These are phyloP conservation scores for Armadillidium nasatum DNA, from an alignment of 1,140 invertebrate genomes.

Conservation along the genomic window DNA sequence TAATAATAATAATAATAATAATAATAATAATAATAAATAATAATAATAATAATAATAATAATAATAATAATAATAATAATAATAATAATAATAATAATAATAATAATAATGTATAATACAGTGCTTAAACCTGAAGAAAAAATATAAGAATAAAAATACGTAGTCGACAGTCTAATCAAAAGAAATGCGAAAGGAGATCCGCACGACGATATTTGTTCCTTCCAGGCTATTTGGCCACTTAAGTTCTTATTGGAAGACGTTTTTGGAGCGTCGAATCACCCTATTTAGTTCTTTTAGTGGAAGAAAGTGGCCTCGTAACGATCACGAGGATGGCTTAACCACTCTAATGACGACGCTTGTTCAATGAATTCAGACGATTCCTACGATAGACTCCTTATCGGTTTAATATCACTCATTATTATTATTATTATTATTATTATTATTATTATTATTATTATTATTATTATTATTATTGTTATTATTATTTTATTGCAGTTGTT, in stretches of 20 bases:
- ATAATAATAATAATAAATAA: too few relatives aligned
- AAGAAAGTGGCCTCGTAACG: neutral
- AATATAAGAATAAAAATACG: too few relatives aligned
- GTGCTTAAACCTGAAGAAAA: too few relatives aligned
- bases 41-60: too few relatives aligned
- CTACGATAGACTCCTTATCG: neutral
- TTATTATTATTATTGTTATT: neutral
- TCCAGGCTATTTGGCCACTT: neutral
- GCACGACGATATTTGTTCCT: neutral
- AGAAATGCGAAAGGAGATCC: too few relatives aligned
- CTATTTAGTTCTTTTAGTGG: neutral
- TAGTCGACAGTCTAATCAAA: too few relatives aligned
- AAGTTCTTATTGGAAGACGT: neutral
- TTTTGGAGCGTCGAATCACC: neutral
- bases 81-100: too few relatives aligned
- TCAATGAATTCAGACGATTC: neutral
- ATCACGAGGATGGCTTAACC: neutral
- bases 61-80: too few relatives aligned
- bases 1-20: too few relatives aligned
- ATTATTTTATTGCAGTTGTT: too few relatives aligned
- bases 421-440: neutral
- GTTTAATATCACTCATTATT: neutral
- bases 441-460: conserved; percentile 4
- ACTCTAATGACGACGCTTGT: neutral
- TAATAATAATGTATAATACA: too few relatives aligned